Percentiles rank a stretch among this genome's conserved stretches.
Conservation (phyloP, 1,140 invertebrate genomes). For the Drosophila biarmipes region DNA sequence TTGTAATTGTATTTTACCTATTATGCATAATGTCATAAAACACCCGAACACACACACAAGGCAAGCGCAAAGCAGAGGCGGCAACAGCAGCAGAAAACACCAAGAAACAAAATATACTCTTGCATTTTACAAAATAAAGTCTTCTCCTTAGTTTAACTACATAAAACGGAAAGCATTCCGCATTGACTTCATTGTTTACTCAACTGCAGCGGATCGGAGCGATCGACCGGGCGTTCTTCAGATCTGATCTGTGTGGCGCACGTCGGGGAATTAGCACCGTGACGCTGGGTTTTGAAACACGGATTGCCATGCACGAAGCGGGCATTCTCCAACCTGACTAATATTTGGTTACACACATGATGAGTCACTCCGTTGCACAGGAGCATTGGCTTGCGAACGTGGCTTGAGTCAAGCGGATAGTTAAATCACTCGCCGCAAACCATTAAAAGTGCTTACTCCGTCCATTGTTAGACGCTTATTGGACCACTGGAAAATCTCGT, state of each 20-base stretch:
- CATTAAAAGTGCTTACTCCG: conserved; percentile 37
- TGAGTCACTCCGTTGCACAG: conserved; percentile 20
- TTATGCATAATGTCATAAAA: conserved; percentile 63
- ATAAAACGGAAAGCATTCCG: conserved; percentile 37
- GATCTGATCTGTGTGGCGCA: conserved; percentile 38
- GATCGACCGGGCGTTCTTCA: conserved; percentile 56
- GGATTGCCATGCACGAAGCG: conserved; percentile 1
- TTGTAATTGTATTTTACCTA: conserved; percentile 79
- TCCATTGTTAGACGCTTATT: conserved; percentile 15
- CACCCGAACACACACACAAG: conserved; percentile 51
- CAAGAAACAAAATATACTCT: conserved; percentile 77
- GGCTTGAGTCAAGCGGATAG: conserved; percentile 26
- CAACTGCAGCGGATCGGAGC: conserved; percentile 50
- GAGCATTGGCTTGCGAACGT: conserved; percentile 23
- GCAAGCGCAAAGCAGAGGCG: conserved; percentile 27
- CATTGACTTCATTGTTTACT: conserved; percentile 67
- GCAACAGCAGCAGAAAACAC: conserved; percentile 34
- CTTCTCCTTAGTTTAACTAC: conserved; percentile 84
- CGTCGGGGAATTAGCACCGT: conserved; percentile 57
- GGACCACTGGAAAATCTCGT: conserved; percentile 6
- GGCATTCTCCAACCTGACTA: conserved; percentile 41
- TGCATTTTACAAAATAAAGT: conserved; percentile 84
- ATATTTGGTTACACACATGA: conserved; percentile 40
- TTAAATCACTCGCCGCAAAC: conserved; percentile 44
- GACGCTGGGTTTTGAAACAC: conserved; percentile 65